Conservation (phyloP, 2,888 invertebrate genomes). For the Drosophila leonis region DNA sequence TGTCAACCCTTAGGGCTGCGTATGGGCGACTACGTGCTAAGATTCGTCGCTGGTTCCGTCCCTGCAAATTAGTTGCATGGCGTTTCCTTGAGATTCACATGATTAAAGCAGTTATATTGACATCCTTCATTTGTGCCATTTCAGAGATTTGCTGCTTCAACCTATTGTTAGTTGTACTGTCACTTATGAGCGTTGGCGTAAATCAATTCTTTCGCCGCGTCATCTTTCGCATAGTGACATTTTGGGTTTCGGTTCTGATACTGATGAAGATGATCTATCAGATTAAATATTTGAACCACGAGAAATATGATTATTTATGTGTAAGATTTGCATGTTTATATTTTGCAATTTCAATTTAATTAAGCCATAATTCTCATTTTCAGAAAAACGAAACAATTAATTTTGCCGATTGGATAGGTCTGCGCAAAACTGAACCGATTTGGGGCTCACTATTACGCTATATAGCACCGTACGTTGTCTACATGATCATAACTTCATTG, state of each 20-base stretch:
- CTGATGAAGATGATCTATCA: conserved; percentile 98
- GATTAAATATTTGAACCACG: conserved; percentile 93
- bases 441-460: conserved; percentile 88
- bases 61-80: conserved; percentile 87
- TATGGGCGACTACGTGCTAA: conserved; percentile 51
- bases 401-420: conserved; percentile 94
- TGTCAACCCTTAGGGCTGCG: conserved; percentile 9
- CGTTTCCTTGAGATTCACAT: conserved; percentile 96
- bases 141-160: conserved; percentile 94
- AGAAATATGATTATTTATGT: conserved; percentile 91
- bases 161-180: conserved; percentile 91
- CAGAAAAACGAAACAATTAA: conserved; percentile 81
- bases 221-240: conserved; percentile 91
- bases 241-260: conserved; percentile 91
- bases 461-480: conserved; percentile 92
- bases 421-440: conserved; percentile 88
- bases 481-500: conserved; percentile 93
- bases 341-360: background rate
- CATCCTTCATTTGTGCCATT: conserved; percentile 91
- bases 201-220: conserved; percentile 90
- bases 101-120: conserved; percentile 93
- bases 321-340: conserved; percentile 85
- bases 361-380: background rate
- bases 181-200: conserved; percentile 90
- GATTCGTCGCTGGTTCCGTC: conserved; percentile 59